Base-by-base conservation (phyloP, 2,113 vertebrate genomes). In the Rhinopithecus roxellana region DNA sequence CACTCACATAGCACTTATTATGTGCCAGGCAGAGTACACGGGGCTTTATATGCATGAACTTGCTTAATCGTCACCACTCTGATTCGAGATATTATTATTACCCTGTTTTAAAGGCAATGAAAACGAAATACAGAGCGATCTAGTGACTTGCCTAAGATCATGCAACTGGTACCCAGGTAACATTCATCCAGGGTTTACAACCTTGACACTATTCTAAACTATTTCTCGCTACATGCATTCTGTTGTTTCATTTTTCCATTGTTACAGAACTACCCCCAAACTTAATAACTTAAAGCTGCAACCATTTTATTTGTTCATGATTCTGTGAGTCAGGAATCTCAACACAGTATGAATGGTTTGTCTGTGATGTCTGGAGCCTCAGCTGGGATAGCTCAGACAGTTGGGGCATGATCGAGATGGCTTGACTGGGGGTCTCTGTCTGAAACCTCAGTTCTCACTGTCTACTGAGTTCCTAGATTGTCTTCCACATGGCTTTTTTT, bases 31-130 rank as follows among this genome's bases (percentile, higher is more conserved):
- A 81, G 43, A 95, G n/a, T 82, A 64, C 25, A 92, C 86, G 88
- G n/a, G 22, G 8, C 22, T 93, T 96, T 92, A 30, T 17, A 0
- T 74, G 50, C 35, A 50, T 43, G 25, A 92, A 93, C 38, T 95
- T 50, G 70, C 70, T 35, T 72, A 94, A 77, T 67, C 20, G 48
- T 95, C 38, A 93, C 72, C 77, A 72, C 40, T 67, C 64, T n/a
- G 25, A 91, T 89, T 82, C 67, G 52, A 93, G 35, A 67, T 74
- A 74, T 80, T 92, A 74, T 80, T 92, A 81, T 70, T 86, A 79
- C 16, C 27, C 18, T 85, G 64, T 77, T 90, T 72, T 50, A 70
- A 90, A 92, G 22, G 38, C 43, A 95, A 85, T 30, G 55, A 87
- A 72, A 93, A 70, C 35, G 20, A 82, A 93, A 22, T 67, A 55